A percentile compares a stretch with the other conserved stretches of the same genome.
phyloP scores from a whole-genome alignment of 2,113 vertebrate genomes.

The Vimba vimba region DNA sequence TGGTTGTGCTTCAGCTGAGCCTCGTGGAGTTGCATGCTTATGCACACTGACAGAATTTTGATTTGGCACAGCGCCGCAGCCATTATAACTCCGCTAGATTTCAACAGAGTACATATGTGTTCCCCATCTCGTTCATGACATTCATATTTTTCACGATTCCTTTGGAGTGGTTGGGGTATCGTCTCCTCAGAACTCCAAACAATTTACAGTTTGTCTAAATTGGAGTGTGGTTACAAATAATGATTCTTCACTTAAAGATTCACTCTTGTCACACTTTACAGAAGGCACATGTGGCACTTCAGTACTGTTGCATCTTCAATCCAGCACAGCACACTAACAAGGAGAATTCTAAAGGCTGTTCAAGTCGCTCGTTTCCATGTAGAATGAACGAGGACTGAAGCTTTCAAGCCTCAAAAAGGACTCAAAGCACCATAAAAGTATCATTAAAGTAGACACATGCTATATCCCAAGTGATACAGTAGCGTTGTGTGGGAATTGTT shows the following conservation, averaged over 20 bases:
- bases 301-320: not conserved
- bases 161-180: not conserved
- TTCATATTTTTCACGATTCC: not conserved
- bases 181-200: not conserved
- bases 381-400: not conserved
- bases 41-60: constrained; percentile 30
- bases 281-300: not conserved
- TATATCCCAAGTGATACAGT: not conserved
- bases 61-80: constrained; percentile 3
- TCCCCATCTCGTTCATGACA: not conserved
- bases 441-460: not conserved
- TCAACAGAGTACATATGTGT: not conserved
- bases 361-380: not conserved
- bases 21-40: constrained; percentile 11
- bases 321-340: not conserved
- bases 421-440: not conserved
- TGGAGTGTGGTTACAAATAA: not conserved
- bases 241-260: not conserved
- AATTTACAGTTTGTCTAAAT: not conserved
- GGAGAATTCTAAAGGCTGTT: not conserved
- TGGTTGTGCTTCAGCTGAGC: constrained; percentile 45
- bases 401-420: not conserved
- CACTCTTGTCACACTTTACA: not conserved
- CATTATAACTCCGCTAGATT: not conserved
- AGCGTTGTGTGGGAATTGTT: not conserved